These are phyloP conservation scores for Bungarus multicinctus DNA, from an alignment of 2,113 vertebrate genomes.

Conservation along the genomic window DNA sequence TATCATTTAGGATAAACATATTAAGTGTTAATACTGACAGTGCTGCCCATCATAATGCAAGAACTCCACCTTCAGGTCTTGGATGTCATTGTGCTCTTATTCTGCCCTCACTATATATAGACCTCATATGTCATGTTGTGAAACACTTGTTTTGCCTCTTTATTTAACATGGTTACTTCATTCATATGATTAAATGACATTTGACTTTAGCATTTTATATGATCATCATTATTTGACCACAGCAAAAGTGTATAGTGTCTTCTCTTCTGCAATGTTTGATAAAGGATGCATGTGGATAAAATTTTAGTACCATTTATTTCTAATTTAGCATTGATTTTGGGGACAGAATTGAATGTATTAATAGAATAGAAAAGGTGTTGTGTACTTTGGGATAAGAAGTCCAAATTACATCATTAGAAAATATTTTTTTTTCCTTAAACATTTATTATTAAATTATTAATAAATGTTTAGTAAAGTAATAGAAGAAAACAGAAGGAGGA, in stretches of 20 bases:
- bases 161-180: not conserved
- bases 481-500: not conserved
- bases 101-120: not conserved
- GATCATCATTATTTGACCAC: not conserved
- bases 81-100: not conserved
- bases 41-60: not conserved
- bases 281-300: constrained; percentile 20
- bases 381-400: not conserved
- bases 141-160: not conserved
- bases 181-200: not conserved
- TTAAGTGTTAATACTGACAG: not conserved
- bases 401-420: constrained; percentile 5
- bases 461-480: not conserved
- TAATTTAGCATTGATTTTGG: constrained; percentile 20
- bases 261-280: not conserved
- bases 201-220: constrained; percentile 1
- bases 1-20: not conserved
- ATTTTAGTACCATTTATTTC: not conserved
- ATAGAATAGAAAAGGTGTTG: not conserved
- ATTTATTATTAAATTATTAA: not conserved
- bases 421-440: constrained; percentile 34
- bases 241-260: not conserved
- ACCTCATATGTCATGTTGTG: not conserved
- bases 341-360: constrained; percentile 28
- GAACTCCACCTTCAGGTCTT: constrained; percentile 37